These are phyloP conservation scores for Sitophilus oryzae DNA, from an alignment of 1,140 invertebrate genomes.

Conservation along the genomic window DNA sequence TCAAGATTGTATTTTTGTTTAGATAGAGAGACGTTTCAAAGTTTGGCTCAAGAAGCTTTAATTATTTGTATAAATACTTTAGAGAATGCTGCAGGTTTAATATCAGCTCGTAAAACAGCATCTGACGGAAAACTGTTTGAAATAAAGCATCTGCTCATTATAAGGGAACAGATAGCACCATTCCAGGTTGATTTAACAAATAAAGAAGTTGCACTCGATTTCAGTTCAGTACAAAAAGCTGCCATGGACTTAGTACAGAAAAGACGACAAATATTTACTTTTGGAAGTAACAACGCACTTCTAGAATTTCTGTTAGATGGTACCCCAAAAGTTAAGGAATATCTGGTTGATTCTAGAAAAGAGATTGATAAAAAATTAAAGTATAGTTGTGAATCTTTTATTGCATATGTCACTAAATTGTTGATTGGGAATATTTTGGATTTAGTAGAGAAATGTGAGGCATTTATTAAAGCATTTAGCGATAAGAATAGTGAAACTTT, in stretches of 20 bases:
- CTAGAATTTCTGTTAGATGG: slow-evolving; percentile 87
- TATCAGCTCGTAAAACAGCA: slow-evolving; percentile 57
- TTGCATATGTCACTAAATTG: slow-evolving; percentile 70
- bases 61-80: slow-evolving; percentile 88
- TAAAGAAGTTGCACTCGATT: slow-evolving; percentile 87
- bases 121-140: slow-evolving; percentile 95
- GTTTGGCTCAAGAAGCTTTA: slow-evolving; percentile 91
- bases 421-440: slow-evolving; percentile 52
- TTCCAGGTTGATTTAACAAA: slow-evolving; percentile 95
- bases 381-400: slow-evolving; percentile 84
- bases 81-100: slow-evolving; percentile 65
- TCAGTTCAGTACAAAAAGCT: slow-evolving; percentile 79
- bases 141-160: slow-evolving; percentile 95
- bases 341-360: slow-evolving; percentile 87
- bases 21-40: slow-evolving; percentile 92
- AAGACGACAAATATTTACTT: slow-evolving; percentile 76
- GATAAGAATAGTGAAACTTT: slow-evolving; percentile 33
- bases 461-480: slow-evolving; percentile 27
- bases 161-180: slow-evolving; percentile 95
- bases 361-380: slow-evolving; percentile 92
- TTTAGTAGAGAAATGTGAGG: slow-evolving; percentile 30
- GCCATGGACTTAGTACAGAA: slow-evolving; percentile 84
- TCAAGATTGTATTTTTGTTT: slow-evolving; percentile 93
- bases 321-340: slow-evolving; percentile 86
- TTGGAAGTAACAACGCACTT: slow-evolving; percentile 85